These are phyloP conservation scores for Sitodiplosis mosellana DNA, from an alignment of 1,140 invertebrate genomes.

Conservation along the genomic window DNA sequence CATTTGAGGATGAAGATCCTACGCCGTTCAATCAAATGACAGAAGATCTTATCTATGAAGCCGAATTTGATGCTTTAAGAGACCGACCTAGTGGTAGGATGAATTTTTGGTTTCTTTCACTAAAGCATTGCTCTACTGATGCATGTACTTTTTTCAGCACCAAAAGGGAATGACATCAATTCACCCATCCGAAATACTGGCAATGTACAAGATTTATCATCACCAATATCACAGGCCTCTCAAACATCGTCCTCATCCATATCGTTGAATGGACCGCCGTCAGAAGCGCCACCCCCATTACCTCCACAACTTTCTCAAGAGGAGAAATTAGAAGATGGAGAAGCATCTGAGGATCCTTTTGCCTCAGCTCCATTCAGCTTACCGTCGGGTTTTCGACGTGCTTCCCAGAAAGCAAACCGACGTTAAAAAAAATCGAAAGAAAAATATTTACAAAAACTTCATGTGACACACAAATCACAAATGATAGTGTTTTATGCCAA, in stretches of 20 bases:
- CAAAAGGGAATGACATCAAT: neutral
- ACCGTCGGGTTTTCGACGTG: constrained; percentile 32
- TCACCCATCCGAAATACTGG: neutral
- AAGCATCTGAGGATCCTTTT: constrained; percentile 50
- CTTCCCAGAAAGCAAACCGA: too few relatives aligned
- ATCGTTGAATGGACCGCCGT: constrained; percentile 1
- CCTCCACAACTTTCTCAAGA: neutral
- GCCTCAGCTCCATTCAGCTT: constrained; percentile 62
- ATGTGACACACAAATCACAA: too few relatives aligned
- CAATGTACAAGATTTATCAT: neutral
- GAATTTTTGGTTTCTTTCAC: neutral
- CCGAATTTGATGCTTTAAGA: constrained; percentile 70
- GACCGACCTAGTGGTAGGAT: constrained; percentile 59
- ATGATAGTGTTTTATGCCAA: too few relatives aligned
- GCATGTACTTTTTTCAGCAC: neutral
- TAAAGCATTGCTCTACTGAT: neutral
- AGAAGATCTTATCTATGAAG: constrained; percentile 71
- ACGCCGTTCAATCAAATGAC: constrained; percentile 53
- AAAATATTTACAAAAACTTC: too few relatives aligned
- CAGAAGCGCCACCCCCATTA: neutral
- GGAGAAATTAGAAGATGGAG: neutral
- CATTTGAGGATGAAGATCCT: constrained; percentile 56
- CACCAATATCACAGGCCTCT: neutral
- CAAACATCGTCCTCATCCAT: neutral
- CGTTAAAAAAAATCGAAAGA: too few relatives aligned